A percentile compares a stretch with the other conserved stretches of the same genome.
Conservation (phyloP, 2,113 vertebrate species). For the Thunnus maccoyii region DNA sequence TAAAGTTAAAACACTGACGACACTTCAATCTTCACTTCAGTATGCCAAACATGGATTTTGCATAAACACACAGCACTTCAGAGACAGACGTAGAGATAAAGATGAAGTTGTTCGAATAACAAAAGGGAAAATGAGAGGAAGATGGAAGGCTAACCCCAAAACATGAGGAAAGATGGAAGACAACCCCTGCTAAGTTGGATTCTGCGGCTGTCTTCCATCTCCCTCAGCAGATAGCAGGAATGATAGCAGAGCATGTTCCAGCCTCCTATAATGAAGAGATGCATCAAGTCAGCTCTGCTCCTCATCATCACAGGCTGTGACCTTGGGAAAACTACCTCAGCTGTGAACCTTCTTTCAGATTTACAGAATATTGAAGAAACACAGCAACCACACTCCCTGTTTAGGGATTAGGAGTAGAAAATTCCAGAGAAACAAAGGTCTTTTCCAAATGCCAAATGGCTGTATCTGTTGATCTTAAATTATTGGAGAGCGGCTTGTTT, state of each 20-base stretch:
- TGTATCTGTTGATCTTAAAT: slow-evolving; percentile 35
- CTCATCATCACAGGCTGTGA: slow-evolving; percentile 64
- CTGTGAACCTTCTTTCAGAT: slow-evolving; percentile 42
- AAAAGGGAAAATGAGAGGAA: slow-evolving; percentile 60
- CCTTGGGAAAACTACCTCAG: slow-evolving; percentile 74
- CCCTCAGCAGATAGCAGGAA: slow-evolving; percentile 71
- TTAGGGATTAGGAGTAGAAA: slow-evolving; percentile 55
- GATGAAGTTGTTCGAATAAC: slow-evolving; percentile 66
- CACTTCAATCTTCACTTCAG: slow-evolving; percentile 65
- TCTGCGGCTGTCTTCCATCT: slow-evolving; percentile 60
- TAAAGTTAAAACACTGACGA: slow-evolving; percentile 63
- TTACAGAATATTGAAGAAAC: slow-evolving; percentile 44
- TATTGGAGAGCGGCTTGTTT: slow-evolving; percentile 11
- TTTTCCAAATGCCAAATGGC: slow-evolving; percentile 52
- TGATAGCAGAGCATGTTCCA: slow-evolving; percentile 67
- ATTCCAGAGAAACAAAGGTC: slow-evolving; percentile 50
- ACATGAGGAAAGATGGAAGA: slow-evolving; percentile 67
- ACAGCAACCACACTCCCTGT: slow-evolving; percentile 12
- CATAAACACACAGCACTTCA: slow-evolving; percentile 74
- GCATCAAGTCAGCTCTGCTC: slow-evolving; percentile 66
- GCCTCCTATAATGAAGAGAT: slow-evolving; percentile 76
- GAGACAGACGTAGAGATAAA: slow-evolving; percentile 59
- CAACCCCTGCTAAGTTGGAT: slow-evolving; percentile 66
- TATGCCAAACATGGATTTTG: slow-evolving; percentile 70
- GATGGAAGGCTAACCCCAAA: slow-evolving; percentile 56